Conservation (phyloP, 2,888 invertebrate genomes). For the Meteorus colon region DNA sequence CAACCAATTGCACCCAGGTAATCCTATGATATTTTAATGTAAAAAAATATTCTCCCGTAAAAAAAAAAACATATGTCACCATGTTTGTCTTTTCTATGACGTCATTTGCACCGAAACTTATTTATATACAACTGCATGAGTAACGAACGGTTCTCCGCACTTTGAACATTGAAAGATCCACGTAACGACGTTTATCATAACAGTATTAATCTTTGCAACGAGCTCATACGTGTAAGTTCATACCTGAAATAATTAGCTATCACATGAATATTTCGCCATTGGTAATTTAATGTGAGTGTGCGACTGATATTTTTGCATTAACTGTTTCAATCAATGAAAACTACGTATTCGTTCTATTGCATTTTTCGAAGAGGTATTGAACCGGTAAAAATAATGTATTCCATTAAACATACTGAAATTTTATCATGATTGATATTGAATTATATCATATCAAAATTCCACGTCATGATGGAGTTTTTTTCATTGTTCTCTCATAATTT, state of each 20-base stretch:
- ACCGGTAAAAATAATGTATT: background rate
- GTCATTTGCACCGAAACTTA: conserved; percentile 30
- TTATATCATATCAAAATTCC: too few relatives aligned
- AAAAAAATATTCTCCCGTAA: background rate
- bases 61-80: background rate
- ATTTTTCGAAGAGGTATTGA: background rate
- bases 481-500: too few relatives aligned
- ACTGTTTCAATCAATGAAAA: too few relatives aligned
- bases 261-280: too few relatives aligned
- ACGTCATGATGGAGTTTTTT: too few relatives aligned
- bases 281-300: too few relatives aligned
- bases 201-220: background rate
- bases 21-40: background rate
- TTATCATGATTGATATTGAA: too few relatives aligned
- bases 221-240: background rate
- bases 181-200: background rate
- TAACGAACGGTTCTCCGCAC: conserved; percentile 32
- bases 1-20: background rate
- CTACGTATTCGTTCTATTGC: too few relatives aligned
- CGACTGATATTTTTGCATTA: too few relatives aligned
- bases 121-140: conserved; percentile 23
- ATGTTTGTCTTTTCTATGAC: conserved; percentile 21
- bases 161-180: conserved; percentile 26
- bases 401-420: too few relatives aligned
- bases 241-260: background rate